Base-by-base conservation (phyloP, 2,888 invertebrate species). In the Silvanus unidentatus region DNA sequence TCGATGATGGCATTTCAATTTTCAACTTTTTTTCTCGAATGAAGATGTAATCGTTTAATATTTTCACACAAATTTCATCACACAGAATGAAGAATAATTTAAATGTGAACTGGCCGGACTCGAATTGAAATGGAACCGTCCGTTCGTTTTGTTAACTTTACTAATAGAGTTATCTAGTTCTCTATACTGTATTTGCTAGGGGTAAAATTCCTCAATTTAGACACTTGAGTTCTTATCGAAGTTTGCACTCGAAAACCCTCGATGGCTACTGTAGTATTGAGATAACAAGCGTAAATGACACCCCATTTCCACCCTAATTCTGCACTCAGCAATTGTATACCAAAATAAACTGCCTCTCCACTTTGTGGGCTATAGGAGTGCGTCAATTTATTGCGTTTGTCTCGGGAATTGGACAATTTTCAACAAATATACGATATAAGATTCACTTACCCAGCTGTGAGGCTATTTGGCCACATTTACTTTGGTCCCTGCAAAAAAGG, bases 391-490 rank as follows among this genome's bases (percentile, higher is more conserved):
- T 22, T 22, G 22, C n/a, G n/a, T n/a, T n/a, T n/a, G n/a, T n/a
- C n/a, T n/a, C n/a, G n/a, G n/a, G n/a, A n/a, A n/a, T n/a, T n/a
- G n/a, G n/a, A n/a, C n/a, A n/a, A n/a, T n/a, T n/a, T n/a, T n/a
- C n/a, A n/a, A n/a, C n/a, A n/a, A n/a, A n/a, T n/a, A n/a, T n/a
- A n/a, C n/a, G n/a, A n/a, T n/a, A n/a, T n/a, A n/a, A n/a, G n/a
- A n/a, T n/a, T n/a, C 45, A 69, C 73, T 72, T 66, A 74, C 74
- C 74, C 73, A 68, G 72, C 70, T 53, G 74, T 70, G 45, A 74
- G 69, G 60, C 71, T 73, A 67, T 74, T 74, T 58, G 74, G 71
- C 74, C 74, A 74, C 74, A 74, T 74, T 63, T 69, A 70, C 63
- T 63, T 61, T 60, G 59, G 57, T 55, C 62, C 65, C 73, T 73